Evolutionary conservation across 2,113 vertebrate genomes (phyloP).

Genomic region (Alosa alosa): DNA sequence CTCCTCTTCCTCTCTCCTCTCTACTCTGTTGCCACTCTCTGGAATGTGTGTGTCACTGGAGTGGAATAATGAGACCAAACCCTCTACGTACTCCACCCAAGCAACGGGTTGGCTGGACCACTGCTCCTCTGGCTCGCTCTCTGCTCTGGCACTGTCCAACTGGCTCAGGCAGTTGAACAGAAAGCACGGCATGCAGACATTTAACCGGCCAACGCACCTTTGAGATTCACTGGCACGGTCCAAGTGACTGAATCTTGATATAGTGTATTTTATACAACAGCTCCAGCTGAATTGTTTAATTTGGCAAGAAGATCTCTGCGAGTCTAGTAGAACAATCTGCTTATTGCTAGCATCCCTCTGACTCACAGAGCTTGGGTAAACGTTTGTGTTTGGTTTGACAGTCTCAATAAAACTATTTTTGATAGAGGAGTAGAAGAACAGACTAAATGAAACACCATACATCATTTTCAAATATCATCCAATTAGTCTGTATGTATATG

Average conservation of each 20-base stretch:
- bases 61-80: slow-evolving; percentile 41
- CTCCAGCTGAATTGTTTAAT: not conserved
- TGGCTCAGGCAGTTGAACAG: not conserved
- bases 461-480: not conserved
- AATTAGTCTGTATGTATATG: not conserved
- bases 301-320: not conserved
- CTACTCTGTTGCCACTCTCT: slow-evolving; percentile 19
- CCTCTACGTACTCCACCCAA: not conserved
- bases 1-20: not conserved
- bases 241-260: not conserved
- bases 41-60: slow-evolving; percentile 34
- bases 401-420: not conserved
- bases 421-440: not conserved
- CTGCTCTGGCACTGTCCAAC: not conserved
- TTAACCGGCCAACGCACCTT: not conserved
- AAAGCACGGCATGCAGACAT: not conserved
- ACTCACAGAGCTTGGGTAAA: not conserved
- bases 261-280: not conserved
- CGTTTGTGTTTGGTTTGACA: not conserved
- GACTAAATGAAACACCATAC: not conserved
- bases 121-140: not conserved
- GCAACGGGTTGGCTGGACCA: not conserved
- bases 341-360: too few species aligned
- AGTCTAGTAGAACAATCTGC: not conserved
- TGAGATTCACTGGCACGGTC: not conserved